Percentiles rank a stretch among this genome's conserved stretches.
phyloP scores from a whole-genome alignment of 2,797 vertebrate species.

The Sebastolobus alascanus region DNA sequence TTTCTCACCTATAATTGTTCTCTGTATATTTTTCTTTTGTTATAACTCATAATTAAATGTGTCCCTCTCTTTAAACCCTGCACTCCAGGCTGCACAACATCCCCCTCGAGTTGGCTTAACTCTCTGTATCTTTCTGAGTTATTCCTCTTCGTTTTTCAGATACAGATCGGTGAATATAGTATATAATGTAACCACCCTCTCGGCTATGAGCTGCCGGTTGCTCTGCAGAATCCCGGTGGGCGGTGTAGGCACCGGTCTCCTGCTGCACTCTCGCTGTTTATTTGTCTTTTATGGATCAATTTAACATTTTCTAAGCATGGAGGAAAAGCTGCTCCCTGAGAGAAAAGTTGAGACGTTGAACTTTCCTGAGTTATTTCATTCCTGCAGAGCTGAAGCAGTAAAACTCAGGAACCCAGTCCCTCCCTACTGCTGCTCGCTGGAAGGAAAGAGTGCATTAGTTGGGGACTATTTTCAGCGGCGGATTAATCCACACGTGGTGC shows the following conservation, averaged over 20 bases:
- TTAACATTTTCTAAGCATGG: slow-evolving; percentile 11
- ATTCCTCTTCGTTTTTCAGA: not conserved
- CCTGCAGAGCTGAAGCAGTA: not conserved
- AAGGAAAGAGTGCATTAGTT: too few species aligned
- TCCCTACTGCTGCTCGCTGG: too few species aligned
- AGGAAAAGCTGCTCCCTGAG: slow-evolving; percentile 16
- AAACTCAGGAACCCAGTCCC: not conserved
- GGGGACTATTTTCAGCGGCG: too few species aligned
- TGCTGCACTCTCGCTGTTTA: slow-evolving; percentile 18
- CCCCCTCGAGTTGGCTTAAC: not conserved
- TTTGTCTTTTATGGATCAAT: slow-evolving; percentile 31
- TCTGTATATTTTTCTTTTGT: slow-evolving; percentile 3
- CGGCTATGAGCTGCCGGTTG: not conserved
- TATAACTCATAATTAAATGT: slow-evolving; percentile 24
- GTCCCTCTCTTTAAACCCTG: slow-evolving; percentile 16
- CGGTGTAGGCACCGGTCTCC: slow-evolving; percentile 7
- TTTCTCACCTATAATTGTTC: not conserved
- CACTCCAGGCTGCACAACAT: not conserved
- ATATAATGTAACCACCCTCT: not conserved
- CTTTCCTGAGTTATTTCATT: not conserved
- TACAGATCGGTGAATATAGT: not conserved
- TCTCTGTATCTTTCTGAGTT: slow-evolving; percentile 18
- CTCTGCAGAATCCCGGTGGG: slow-evolving; percentile 44
- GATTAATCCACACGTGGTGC: too few species aligned
- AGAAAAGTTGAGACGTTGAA: slow-evolving; percentile 26